A percentile compares a stretch with the other conserved stretches of the same genome.
phyloP scores from a whole-genome alignment of 1,140 invertebrate species.

The Leptinotarsa lineolata region DNA sequence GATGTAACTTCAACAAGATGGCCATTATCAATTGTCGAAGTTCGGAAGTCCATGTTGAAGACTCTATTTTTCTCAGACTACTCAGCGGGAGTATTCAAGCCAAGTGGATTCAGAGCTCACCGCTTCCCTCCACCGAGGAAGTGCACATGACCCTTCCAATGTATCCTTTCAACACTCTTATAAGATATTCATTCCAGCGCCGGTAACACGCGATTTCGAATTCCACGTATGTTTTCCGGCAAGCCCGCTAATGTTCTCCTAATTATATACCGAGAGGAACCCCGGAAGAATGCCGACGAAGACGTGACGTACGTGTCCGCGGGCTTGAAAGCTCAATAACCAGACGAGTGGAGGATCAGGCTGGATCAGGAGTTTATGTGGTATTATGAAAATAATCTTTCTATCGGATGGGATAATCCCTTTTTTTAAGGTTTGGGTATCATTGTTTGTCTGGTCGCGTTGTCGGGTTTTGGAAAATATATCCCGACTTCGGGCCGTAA shows the following conservation, averaged over 20 bases:
- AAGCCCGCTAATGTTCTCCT: constrained; percentile 23
- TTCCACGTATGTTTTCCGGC: constrained; percentile 22
- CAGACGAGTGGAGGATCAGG: background rate
- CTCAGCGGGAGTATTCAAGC: no score
- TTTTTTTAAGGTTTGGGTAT: no score
- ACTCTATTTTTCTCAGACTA: no score
- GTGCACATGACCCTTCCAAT: background rate
- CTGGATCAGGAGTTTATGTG: constrained; percentile 2
- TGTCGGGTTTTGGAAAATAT: no score
- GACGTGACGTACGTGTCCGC: constrained; percentile 10
- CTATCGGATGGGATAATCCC: background rate
- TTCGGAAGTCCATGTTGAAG: no score
- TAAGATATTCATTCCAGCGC: constrained; percentile 13
- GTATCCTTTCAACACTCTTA: constrained; percentile 15
- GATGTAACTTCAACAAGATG: no score
- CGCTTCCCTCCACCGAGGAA: background rate
- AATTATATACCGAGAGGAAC: constrained; percentile 17
- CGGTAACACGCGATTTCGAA: constrained; percentile 12
- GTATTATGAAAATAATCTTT: background rate
- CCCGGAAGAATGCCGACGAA: constrained; percentile 21
- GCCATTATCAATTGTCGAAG: no score
- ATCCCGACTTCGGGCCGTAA: no score
- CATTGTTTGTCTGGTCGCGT: no score
- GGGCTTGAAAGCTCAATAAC: background rate
- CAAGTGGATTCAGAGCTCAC: no score